Conservation (phyloP, 2,888 invertebrate species). For the Taenaris catops region DNA sequence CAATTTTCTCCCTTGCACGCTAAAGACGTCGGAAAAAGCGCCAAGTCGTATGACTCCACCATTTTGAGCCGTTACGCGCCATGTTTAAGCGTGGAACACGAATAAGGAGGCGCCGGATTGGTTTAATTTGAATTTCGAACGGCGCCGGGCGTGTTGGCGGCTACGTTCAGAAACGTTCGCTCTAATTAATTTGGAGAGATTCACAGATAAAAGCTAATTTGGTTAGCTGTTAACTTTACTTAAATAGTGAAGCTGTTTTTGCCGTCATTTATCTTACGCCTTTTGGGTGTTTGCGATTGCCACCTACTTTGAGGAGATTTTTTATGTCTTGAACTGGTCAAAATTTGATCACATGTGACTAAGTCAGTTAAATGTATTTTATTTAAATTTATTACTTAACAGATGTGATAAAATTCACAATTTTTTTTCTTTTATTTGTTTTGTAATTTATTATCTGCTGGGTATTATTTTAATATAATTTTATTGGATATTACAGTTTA, state of each 20-base stretch:
- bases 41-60: slow-evolving; percentile 76
- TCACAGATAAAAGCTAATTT: slow-evolving; percentile 72
- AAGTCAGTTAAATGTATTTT: too few species aligned
- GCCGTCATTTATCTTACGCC: slow-evolving; percentile 61
- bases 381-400: too few species aligned
- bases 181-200: slow-evolving; percentile 76
- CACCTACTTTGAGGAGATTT: slow-evolving; percentile 39
- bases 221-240: slow-evolving; percentile 69
- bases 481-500: too few species aligned
- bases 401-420: too few species aligned
- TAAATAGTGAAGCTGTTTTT: slow-evolving; percentile 60
- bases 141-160: slow-evolving; percentile 56
- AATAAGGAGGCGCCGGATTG: slow-evolving; percentile 79
- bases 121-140: slow-evolving; percentile 79
- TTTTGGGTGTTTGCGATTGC: slow-evolving; percentile 44
- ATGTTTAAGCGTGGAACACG: slow-evolving; percentile 75
- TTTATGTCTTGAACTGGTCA: too few species aligned
- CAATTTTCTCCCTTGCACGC: slow-evolving; percentile 79
- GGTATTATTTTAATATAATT: too few species aligned
- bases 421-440: too few species aligned
- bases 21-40: slow-evolving; percentile 77
- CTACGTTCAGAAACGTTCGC: slow-evolving; percentile 45
- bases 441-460: too few species aligned
- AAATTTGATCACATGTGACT: too few species aligned
- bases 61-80: slow-evolving; percentile 69